These are phyloP conservation scores for Corythucha ciliata DNA, from an alignment of 2,888 invertebrate genomes.

Conservation along the genomic window DNA sequence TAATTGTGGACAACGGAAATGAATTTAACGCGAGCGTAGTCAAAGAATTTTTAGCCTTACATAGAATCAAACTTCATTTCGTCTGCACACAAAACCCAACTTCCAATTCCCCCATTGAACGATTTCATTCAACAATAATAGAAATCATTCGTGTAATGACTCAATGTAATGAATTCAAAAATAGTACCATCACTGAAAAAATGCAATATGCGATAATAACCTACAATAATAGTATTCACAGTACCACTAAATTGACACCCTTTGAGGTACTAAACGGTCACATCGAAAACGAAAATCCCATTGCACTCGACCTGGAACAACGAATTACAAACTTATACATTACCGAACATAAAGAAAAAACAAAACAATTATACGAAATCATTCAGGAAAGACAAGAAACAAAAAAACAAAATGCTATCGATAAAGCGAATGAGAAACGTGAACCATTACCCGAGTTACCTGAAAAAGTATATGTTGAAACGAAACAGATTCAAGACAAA, in stretches of 20 bases:
- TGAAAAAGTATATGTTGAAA: no score
- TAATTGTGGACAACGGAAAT: conserved; percentile 16
- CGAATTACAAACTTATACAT: background rate
- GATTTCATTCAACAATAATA: conserved; percentile 20
- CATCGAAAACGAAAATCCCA: background rate
- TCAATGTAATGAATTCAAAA: conserved; percentile 5
- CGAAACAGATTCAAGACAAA: no score
- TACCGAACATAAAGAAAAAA: background rate
- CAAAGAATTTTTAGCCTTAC: conserved; percentile 18
- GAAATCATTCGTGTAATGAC: conserved; percentile 19
- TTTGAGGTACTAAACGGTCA: conserved; percentile 17
- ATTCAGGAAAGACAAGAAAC: background rate
- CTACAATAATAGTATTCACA: conserved; percentile 13
- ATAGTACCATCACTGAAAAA: background rate
- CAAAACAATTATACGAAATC: background rate
- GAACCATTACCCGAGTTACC: background rate
- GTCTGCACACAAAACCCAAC: conserved; percentile 16
- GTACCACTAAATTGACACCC: conserved; percentile 4
- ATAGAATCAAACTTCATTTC: conserved; percentile 21
- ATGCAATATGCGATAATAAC: conserved; percentile 1
- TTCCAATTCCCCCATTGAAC: conserved; percentile 15
- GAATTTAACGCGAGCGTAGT: conserved; percentile 12
- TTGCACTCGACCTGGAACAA: background rate
- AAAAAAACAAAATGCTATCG: background rate
- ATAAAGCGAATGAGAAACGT: background rate